Conservation (phyloP, 2,888 invertebrate species). For the Priocnemis perturbator region DNA sequence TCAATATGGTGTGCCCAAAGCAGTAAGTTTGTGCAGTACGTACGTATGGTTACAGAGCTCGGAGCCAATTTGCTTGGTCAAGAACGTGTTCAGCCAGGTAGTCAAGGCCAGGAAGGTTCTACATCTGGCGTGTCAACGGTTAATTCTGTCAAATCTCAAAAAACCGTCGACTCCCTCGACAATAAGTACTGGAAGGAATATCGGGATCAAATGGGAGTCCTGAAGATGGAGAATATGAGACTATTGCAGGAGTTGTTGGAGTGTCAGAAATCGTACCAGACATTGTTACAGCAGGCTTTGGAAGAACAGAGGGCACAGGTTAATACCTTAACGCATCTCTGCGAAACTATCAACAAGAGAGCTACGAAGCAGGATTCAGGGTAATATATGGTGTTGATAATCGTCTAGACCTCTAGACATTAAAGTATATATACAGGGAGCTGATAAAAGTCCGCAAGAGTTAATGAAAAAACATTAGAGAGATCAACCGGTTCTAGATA, state of each 20-base stretch:
- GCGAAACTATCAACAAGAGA: slow-evolving; percentile 69
- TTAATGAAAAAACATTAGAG: too few species aligned
- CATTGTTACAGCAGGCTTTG: slow-evolving; percentile 82
- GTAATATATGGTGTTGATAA: slow-evolving; percentile 40
- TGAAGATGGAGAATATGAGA: slow-evolving; percentile 77
- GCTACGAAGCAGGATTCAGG: slow-evolving; percentile 61
- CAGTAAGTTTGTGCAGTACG: neutral
- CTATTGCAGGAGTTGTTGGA: slow-evolving; percentile 86
- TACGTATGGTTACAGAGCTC: slow-evolving; percentile 79
- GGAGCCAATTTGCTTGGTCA: slow-evolving; percentile 90
- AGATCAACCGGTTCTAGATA: too few species aligned
- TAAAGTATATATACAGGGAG: too few species aligned
- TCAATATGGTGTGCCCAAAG: too few species aligned
- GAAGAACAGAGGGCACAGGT: slow-evolving; percentile 83
- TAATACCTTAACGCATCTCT: slow-evolving; percentile 77
- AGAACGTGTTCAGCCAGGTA: slow-evolving; percentile 77
- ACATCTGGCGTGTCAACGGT: slow-evolving; percentile 81
- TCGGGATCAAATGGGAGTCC: slow-evolving; percentile 74
- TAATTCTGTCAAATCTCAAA: slow-evolving; percentile 80
- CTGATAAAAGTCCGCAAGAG: too few species aligned
- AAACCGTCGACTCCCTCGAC: slow-evolving; percentile 75
- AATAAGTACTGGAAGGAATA: slow-evolving; percentile 74
- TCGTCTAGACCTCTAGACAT: slow-evolving; percentile 11
- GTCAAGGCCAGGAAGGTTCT: slow-evolving; percentile 77
- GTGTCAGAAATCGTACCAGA: slow-evolving; percentile 84